phyloP scores from a whole-genome alignment of 1,140 invertebrate species.

The Magallana ariakensis region DNA sequence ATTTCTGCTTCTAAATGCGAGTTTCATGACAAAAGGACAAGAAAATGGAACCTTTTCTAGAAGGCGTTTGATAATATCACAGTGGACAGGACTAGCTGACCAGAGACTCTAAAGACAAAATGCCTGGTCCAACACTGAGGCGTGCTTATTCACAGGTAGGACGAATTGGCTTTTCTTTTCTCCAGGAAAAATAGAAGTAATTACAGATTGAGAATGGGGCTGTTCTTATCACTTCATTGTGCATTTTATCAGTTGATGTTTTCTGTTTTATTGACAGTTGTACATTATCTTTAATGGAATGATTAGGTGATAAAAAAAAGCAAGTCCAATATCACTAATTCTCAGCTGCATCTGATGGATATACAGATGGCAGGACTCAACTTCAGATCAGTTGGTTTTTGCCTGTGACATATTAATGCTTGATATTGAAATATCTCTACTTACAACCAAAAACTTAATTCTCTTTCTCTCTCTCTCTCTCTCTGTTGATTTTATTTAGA shows the following conservation, averaged over 20 bases:
- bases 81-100: not conserved
- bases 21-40: not conserved
- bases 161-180: not conserved
- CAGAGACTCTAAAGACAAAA: not conserved
- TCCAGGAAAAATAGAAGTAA: not conserved
- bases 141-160: constrained; percentile 12
- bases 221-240: not conserved
- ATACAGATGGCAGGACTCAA: not conserved
- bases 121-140: constrained; percentile 19
- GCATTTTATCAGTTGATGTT: not conserved
- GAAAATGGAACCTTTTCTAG: not conserved
- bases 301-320: not conserved
- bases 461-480: no score
- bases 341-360: not conserved
- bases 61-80: not conserved
- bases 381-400: not conserved
- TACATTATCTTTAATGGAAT: constrained; percentile 9
- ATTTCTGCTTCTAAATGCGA: not conserved
- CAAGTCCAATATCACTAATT: not conserved
- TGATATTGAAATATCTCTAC: no score
- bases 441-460: no score
- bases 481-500: no score
- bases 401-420: not conserved
- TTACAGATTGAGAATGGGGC: not conserved
- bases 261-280: constrained; percentile 12